phyloP scores from a whole-genome alignment of 2,113 vertebrate genomes.

The Raja brachyura region DNA sequence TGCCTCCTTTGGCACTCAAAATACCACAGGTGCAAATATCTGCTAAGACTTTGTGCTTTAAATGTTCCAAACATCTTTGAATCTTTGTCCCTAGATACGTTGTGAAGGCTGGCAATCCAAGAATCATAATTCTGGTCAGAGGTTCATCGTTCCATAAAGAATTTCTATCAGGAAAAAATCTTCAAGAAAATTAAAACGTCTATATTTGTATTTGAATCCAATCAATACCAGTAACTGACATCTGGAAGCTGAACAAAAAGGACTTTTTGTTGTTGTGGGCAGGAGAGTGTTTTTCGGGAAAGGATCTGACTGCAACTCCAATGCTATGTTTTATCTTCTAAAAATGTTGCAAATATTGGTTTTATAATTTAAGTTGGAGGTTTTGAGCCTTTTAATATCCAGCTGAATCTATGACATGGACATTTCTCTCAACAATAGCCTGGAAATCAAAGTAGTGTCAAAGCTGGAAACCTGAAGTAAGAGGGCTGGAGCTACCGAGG shows the following conservation, averaged over 20 bases:
- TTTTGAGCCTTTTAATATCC: neutral
- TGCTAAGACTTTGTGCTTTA: neutral
- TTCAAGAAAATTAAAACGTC: slow-evolving; percentile 42
- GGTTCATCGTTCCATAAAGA: slow-evolving; percentile 64
- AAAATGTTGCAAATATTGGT: neutral
- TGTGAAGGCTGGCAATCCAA: slow-evolving; percentile 73
- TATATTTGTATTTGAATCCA: neutral
- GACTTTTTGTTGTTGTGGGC: no score
- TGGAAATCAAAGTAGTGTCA: neutral
- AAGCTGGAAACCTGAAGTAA: neutral
- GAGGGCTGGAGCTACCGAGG: neutral
- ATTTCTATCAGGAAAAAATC: slow-evolving; percentile 68
- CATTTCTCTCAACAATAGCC: neutral
- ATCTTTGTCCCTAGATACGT: slow-evolving; percentile 63
- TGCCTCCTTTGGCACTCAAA: neutral
- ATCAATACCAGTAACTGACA: neutral
- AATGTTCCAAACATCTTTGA: neutral
- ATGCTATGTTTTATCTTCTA: neutral
- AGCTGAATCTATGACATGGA: neutral
- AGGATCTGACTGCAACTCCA: neutral
- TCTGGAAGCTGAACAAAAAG: no score
- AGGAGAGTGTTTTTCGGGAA: no score
- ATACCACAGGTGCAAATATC: neutral
- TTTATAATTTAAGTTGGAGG: no score
- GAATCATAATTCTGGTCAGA: slow-evolving; percentile 70